Base-by-base conservation (phyloP, 2,888 invertebrate species). In the Torymus tubicola region DNA sequence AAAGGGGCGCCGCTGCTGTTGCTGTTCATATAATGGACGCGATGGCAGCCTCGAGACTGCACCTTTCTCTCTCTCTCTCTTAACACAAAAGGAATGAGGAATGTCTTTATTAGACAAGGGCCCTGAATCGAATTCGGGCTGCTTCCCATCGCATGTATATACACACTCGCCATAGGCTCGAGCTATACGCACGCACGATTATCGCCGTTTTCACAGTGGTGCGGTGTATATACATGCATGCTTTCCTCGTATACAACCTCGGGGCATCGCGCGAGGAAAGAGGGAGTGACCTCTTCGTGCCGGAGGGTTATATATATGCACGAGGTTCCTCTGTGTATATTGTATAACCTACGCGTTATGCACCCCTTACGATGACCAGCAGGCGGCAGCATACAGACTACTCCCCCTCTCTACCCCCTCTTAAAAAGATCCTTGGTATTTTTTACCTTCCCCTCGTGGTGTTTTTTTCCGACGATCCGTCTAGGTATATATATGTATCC, bases 41-140 rank as follows among this genome's bases (percentile, higher is more conserved):
- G 21, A 24, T n/a, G 3, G 8, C 50, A 67, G 65, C 65, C 58
- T 68, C 65, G 8, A 10, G n/a, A 31, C 31, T 31, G 5, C 3
- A 21, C 24, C 31, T 68, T 21, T 21, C 21, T 21, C 50, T 53
- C 31, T 68, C 68, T 63, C n/a, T 10, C 11, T 31, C 14, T 50
- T 5, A 14, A 84, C 84, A 88, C 87, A 88, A 88, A 87, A 86
- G 87, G 84, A 87, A 88, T 88, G 90, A 90, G 86, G 87, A 88
- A 90, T 90, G 89, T 89, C 90, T 90, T 88, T 89, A 90, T 90
- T 89, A 89, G 85, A 88, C 83, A 83, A 83, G 81, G 85, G 83
- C 70, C 70, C 85, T 84, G 85, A 85, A 84, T 85, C 87, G 87
- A 89, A 90, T 88, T 83, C 81, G 82, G 85, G 84, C 58, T 18